phyloP scores from a whole-genome alignment of 2,888 invertebrate species.

The Caenorhabditis japonica region DNA sequence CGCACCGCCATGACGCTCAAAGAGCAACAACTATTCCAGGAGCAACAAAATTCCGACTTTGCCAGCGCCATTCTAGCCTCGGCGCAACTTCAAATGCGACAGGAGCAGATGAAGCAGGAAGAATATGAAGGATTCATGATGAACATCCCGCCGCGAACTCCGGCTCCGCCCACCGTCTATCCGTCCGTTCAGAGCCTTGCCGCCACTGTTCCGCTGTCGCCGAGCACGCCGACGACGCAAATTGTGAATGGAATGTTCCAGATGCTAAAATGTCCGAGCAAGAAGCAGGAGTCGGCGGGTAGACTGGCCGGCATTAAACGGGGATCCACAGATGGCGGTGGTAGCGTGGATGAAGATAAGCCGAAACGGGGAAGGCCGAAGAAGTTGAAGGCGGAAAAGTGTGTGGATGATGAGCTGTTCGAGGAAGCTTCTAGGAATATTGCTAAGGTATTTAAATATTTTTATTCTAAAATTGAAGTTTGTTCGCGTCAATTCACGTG shows the following conservation, averaged over 20 bases:
- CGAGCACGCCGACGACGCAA: slow-evolving; percentile 42
- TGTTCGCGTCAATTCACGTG: too few species aligned
- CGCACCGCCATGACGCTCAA: slow-evolving; percentile 22
- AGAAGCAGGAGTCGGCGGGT: background rate
- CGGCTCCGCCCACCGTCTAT: slow-evolving; percentile 11
- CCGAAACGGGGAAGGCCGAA: slow-evolving; percentile 65
- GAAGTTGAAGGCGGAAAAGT: slow-evolving; percentile 67
- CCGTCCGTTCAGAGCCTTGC: slow-evolving; percentile 32
- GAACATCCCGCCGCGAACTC: slow-evolving; percentile 6
- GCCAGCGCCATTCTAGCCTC: slow-evolving; percentile 35
- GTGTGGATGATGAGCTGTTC: slow-evolving; percentile 59
- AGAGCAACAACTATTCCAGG: slow-evolving; percentile 36
- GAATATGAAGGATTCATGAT: background rate
- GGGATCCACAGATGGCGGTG: slow-evolving; percentile 16
- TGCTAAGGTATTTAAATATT: slow-evolving; percentile 50
- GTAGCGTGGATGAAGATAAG: slow-evolving; percentile 53
- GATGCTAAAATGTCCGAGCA: slow-evolving; percentile 35
- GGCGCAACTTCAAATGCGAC: slow-evolving; percentile 29
- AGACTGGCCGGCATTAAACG: slow-evolving; percentile 31
- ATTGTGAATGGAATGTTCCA: slow-evolving; percentile 40
- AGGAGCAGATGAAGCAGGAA: slow-evolving; percentile 13
- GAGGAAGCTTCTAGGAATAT: slow-evolving; percentile 54
- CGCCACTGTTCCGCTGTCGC: slow-evolving; percentile 23
- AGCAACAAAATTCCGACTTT: slow-evolving; percentile 39
- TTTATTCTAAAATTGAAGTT: too few species aligned